Percentiles rank a stretch among this genome's conserved stretches.
These are phyloP conservation scores for Drosophila mercatorum DNA, from an alignment of 2,888 invertebrate genomes.

Conservation along the genomic window DNA sequence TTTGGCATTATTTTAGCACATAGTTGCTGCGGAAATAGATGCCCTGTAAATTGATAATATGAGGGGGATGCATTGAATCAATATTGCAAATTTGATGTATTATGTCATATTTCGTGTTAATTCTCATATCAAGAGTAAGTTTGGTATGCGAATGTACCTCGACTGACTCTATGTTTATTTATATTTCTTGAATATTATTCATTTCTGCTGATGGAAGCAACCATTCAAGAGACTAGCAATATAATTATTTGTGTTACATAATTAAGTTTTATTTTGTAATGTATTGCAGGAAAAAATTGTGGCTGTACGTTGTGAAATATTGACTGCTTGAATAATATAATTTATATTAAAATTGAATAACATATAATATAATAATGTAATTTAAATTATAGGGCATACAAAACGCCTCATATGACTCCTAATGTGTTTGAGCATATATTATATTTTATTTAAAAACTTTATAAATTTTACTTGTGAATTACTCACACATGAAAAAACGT, in stretches of 20 bases:
- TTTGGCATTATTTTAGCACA: constrained; percentile 69
- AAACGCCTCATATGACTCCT: background rate
- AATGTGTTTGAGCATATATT: constrained; percentile 29
- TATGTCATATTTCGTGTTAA: background rate
- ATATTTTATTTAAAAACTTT: constrained; percentile 78
- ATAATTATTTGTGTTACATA: too few relatives aligned
- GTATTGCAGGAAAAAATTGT: too few relatives aligned
- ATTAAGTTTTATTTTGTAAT: too few relatives aligned
- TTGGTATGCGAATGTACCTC: background rate
- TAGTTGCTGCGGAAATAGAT: constrained; percentile 48
- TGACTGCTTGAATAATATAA: too few relatives aligned
- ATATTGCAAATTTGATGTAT: background rate
- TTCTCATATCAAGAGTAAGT: background rate
- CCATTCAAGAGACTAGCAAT: too few relatives aligned
- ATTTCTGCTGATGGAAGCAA: too few relatives aligned
- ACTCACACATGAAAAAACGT: constrained; percentile 76
- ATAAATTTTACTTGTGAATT: constrained; percentile 77
- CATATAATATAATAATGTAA: background rate
- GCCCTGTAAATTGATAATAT: constrained; percentile 8
- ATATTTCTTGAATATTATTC: too few relatives aligned
- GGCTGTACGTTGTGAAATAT: too few relatives aligned
- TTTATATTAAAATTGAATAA: too few relatives aligned
- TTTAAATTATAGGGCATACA: background rate
- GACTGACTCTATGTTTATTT: too few relatives aligned
- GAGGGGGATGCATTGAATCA: too few relatives aligned